Base-by-base conservation (phyloP, 2,113 vertebrate species). In the Cyprinodon brontotheroides region DNA sequence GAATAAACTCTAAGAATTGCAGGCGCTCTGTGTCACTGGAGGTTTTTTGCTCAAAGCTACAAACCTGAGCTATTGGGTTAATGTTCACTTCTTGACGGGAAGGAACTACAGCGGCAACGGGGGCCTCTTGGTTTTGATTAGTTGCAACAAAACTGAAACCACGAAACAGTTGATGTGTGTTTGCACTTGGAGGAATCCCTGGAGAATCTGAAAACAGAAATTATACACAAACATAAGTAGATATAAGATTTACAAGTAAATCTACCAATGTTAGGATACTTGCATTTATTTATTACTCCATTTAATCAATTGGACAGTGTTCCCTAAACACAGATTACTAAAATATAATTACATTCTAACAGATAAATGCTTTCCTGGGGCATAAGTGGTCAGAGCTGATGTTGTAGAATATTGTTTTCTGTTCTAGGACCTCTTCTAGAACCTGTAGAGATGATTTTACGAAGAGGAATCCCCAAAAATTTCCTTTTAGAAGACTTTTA, bases 131-230 rank as follows among this genome's bases (percentile, higher is more conserved):
- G 68, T 81, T 95, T 88, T 96, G 94, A 87, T 87, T 97, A 4
- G 96, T 95, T 61, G 98, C 97, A 43, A 99, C 94, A 1, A 98
- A 99, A 61, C 98, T 99, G 94, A 99, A 99, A 50, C 98, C 98
- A 73, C 98, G 92, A 87, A 99, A 99, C 87, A 99, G 90, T 85
- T 99, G 94, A 81, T 98, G 98, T 14, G 97, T 95, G 11, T 97
- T 98, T 83, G 96, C 97, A 72, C 98, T 99, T 48, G 97, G 96
- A 87, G 98, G 97, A 59, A 98, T 93, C 11, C 97, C 98, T 0
- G 98, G 98, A 7, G 98, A 99, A 90, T 99, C 98, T 99, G 93
- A 1, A 72, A 15, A 29, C 17, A 65, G 22, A 79, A 77, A 84
- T 29, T 8, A 57, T 20, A 57, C 50, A 79, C 38, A 74, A 61